Evolutionary conservation across 2,113 vertebrate species (phyloP).

Genomic region (Perca fluviatilis): DNA sequence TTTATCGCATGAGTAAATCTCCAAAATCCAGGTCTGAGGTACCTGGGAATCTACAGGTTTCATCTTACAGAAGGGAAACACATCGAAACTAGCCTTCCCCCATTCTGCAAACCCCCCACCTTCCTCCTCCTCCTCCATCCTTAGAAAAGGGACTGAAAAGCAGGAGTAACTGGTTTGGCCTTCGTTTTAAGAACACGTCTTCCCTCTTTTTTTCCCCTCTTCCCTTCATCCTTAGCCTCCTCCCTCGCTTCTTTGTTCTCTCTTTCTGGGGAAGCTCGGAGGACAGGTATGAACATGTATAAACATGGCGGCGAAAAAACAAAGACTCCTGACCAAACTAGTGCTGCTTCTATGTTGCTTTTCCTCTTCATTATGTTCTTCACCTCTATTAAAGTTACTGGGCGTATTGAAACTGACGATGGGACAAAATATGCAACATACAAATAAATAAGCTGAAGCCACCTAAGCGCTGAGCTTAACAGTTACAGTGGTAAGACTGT

Average conservation of each 20-base stretch:
- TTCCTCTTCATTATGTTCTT: constrained; percentile 18
- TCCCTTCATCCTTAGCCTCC: constrained; percentile 28
- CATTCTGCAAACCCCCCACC: constrained; percentile 39
- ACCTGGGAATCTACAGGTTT: constrained; percentile 57
- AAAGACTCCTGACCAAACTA: constrained; percentile 32
- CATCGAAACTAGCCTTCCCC: constrained; percentile 62
- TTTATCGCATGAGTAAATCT: constrained; percentile 56
- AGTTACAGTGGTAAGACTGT: not conserved
- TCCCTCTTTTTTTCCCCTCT: constrained; percentile 29
- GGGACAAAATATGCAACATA: constrained; percentile 14
- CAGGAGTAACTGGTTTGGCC: constrained; percentile 79
- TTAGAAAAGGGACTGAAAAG: constrained; percentile 62
- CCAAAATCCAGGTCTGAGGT: constrained; percentile 37
- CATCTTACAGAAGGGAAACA: constrained; percentile 64
- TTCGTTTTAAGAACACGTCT: constrained; percentile 43
- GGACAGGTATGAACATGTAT: constrained; percentile 70
- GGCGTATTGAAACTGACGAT: constrained; percentile 49
- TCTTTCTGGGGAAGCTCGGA: constrained; percentile 42
- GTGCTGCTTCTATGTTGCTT: not conserved
- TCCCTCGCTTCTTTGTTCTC: constrained; percentile 45
- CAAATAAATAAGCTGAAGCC: constrained; percentile 16
- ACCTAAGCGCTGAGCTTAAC: not conserved
- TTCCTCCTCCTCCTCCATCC: constrained; percentile 27
- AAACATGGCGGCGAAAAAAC: constrained; percentile 16
- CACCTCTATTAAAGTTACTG: constrained; percentile 22